Percentiles rank a stretch among this genome's conserved stretches.
phyloP scores from a whole-genome alignment of 2,888 invertebrate species.

The Meghimatium bilineatum region DNA sequence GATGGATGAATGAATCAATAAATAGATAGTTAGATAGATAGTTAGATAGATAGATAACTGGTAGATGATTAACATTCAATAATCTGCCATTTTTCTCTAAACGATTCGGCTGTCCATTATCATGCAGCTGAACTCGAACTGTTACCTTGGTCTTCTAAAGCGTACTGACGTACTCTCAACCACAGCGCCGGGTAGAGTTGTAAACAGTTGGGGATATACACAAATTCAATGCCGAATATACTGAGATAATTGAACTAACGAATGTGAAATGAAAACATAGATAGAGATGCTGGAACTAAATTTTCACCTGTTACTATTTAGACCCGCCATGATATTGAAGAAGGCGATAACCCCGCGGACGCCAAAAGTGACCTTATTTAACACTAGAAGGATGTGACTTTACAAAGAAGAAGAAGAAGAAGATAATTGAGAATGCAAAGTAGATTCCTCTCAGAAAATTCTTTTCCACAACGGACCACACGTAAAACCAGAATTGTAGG shows the following conservation, averaged over 20 bases:
- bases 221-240: neutral
- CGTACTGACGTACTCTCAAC: too few species aligned
- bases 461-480: slow-evolving; percentile 21
- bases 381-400: neutral
- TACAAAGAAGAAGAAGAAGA: too few species aligned
- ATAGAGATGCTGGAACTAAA: slow-evolving; percentile 2
- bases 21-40: too few species aligned
- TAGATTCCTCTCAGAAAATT: neutral
- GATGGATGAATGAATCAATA: neutral
- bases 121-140: too few species aligned
- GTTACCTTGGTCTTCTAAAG: too few species aligned
- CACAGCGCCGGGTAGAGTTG: too few species aligned
- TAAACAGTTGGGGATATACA: neutral
- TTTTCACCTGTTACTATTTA: neutral
- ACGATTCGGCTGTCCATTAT: too few species aligned
- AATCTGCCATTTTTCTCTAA: too few species aligned
- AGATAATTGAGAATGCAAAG: slow-evolving; percentile 15
- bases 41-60: too few species aligned
- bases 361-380: neutral
- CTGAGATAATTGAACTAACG: neutral
- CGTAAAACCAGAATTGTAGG: neutral
- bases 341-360: neutral
- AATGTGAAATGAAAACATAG: neutral
- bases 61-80: too few species aligned
- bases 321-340: neutral